Evolutionary conservation across 1,140 invertebrate species (phyloP).

Genomic region (Drosophila sturtevanti): DNA sequence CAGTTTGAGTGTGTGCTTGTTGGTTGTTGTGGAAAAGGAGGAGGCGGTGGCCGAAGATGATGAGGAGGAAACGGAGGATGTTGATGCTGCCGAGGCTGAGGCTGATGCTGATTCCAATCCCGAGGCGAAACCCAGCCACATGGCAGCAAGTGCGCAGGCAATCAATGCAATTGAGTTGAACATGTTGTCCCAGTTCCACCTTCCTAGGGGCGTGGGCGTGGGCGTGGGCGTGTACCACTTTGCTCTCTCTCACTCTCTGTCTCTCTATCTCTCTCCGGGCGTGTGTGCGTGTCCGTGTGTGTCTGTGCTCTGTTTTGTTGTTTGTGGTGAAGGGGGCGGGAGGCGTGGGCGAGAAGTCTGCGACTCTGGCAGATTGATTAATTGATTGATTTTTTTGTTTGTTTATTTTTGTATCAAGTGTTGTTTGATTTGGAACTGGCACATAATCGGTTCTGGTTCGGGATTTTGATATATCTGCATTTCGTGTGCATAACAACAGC

Average conservation of each 20-base stretch:
- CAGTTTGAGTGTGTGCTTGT: constrained; percentile 48
- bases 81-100: neutral
- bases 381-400: constrained; percentile 78
- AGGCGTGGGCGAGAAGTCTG: constrained; percentile 56
- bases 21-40: constrained; percentile 28
- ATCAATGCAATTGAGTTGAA: constrained; percentile 66
- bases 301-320: constrained; percentile 2
- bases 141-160: constrained; percentile 50
- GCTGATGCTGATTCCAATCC: constrained; percentile 24
- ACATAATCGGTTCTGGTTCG: constrained; percentile 25
- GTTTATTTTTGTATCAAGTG: constrained; percentile 80
- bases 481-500: constrained; percentile 4
- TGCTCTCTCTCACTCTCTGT: neutral
- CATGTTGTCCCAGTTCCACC: constrained; percentile 47
- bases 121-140: constrained; percentile 31
- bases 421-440: constrained; percentile 28
- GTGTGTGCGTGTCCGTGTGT: constrained; percentile 17
- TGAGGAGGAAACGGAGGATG: neutral
- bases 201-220: constrained; percentile 56
- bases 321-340: neutral
- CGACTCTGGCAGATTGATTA: constrained; percentile 70
- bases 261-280: constrained; percentile 3
- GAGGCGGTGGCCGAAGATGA: constrained; percentile 7
- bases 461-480: constrained; percentile 11
- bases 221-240: constrained; percentile 30